phyloP scores from a whole-genome alignment of 2,888 invertebrate species.

The Beris chalybata region DNA sequence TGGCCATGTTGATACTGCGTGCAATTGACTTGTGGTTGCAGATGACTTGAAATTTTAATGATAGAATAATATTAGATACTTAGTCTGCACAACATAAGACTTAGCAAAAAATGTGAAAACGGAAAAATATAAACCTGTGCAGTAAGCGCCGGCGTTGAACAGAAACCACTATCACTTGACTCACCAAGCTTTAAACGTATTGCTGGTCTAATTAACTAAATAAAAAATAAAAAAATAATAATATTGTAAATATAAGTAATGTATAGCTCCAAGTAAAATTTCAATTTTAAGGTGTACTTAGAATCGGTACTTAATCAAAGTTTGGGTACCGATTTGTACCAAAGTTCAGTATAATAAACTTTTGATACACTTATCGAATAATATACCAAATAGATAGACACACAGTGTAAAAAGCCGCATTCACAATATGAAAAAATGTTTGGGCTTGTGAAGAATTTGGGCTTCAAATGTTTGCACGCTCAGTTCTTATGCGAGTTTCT shows the following conservation, averaged over 20 bases:
- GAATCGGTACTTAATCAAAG: no score
- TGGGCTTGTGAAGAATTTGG: no score
- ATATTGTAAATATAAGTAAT: slow-evolving; percentile 24
- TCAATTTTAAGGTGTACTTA: no score
- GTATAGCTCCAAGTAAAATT: no score
- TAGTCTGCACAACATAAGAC: slow-evolving; percentile 35
- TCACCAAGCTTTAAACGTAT: slow-evolving; percentile 62
- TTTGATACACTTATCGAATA: no score
- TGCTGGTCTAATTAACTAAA: slow-evolving; percentile 61
- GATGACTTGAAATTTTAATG: slow-evolving; percentile 57
- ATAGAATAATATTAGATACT: not conserved
- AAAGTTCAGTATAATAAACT: no score
- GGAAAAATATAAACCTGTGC: slow-evolving; percentile 57
- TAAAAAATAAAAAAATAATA: slow-evolving; percentile 49
- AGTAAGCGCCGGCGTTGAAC: slow-evolving; percentile 58
- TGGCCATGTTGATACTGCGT: slow-evolving; percentile 57
- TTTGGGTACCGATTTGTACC: no score
- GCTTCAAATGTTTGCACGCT: no score
- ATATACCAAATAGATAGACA: no score
- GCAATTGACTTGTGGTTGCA: slow-evolving; percentile 54
- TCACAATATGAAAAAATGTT: no score
- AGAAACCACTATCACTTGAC: slow-evolving; percentile 59
- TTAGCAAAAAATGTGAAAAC: slow-evolving; percentile 48
- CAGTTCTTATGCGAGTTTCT: no score
- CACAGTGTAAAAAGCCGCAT: no score